Evolutionary conservation across 2,888 invertebrate genomes (phyloP).

Genomic region (Formica aserva): DNA sequence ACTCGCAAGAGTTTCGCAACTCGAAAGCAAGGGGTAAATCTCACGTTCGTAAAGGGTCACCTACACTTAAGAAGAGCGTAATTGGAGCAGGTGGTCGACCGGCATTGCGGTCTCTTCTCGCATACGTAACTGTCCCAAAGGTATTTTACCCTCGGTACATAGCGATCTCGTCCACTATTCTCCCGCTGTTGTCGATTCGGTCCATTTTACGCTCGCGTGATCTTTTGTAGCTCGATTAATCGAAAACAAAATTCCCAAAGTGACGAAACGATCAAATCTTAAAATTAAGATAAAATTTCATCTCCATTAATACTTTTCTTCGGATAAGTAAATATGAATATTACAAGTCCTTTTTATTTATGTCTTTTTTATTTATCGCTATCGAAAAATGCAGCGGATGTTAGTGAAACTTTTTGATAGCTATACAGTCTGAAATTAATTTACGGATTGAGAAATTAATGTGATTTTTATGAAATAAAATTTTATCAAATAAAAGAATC

Average conservation of each 20-base stretch:
- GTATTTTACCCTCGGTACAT: constrained; percentile 68
- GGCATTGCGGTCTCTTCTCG: constrained; percentile 78
- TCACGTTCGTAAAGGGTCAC: constrained; percentile 67
- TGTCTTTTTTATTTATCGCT: not conserved
- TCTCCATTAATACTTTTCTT: not conserved
- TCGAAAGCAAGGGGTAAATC: constrained; percentile 57
- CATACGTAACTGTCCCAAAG: constrained; percentile 80
- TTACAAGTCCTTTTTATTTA: not conserved
- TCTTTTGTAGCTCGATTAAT: constrained; percentile 45
- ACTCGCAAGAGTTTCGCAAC: constrained; percentile 19
- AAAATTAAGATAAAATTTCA: not conserved
- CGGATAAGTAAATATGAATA: not conserved
- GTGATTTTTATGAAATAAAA: not conserved
- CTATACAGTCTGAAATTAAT: not conserved
- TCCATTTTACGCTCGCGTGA: constrained; percentile 45
- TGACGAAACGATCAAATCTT: not conserved
- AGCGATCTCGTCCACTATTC: constrained; percentile 33
- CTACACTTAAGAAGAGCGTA: constrained; percentile 80
- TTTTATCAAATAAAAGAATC: not conserved
- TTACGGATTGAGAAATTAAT: not conserved
- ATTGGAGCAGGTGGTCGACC: constrained; percentile 83
- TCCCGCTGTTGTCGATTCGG: constrained; percentile 59
- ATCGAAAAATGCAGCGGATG: not conserved
- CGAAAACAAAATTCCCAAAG: not conserved
- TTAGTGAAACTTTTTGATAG: not conserved